Evolutionary conservation across 2,888 invertebrate species (phyloP).

Genomic region (Malthinus seriepunctatus): DNA sequence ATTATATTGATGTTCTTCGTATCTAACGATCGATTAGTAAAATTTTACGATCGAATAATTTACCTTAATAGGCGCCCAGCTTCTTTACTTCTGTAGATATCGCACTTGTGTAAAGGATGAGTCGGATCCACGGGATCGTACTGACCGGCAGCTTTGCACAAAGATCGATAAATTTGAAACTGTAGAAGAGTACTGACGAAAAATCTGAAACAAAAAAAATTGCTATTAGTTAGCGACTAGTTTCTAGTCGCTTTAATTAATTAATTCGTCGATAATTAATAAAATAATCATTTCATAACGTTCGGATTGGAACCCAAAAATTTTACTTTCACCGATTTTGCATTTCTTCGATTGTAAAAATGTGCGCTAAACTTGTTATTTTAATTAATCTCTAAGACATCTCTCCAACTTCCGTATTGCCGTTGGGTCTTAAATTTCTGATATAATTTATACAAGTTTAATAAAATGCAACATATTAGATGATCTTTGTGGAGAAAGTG

Average conservation of each 20-base stretch:
- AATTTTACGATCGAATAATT: slow-evolving; percentile 50
- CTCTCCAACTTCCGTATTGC: neutral
- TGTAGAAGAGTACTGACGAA: slow-evolving; percentile 91
- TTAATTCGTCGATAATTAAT: neutral
- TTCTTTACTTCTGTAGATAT: slow-evolving; percentile 84
- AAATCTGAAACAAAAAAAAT: slow-evolving; percentile 73
- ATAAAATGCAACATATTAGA: neutral
- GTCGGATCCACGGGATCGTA: slow-evolving; percentile 73
- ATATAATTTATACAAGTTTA: neutral
- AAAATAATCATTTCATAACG: neutral
- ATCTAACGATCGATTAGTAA: too few species aligned
- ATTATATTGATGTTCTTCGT: too few species aligned
- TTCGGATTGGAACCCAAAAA: neutral
- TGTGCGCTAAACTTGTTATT: neutral
- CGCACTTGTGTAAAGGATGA: slow-evolving; percentile 85
- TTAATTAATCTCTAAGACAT: slow-evolving; percentile 1
- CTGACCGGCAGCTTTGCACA: slow-evolving; percentile 83
- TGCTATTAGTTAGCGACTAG: neutral
- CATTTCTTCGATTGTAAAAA: neutral
- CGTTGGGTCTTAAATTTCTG: neutral
- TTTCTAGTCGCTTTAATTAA: neutral
- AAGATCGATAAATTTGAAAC: slow-evolving; percentile 87
- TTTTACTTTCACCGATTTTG: neutral
- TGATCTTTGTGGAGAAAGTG: slow-evolving; percentile 59
- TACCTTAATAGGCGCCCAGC: slow-evolving; percentile 86